Evolutionary conservation across 2,113 vertebrate species (phyloP), one percentile per base, ranked within the genome.

Genomic region (Synodontis membranacea): DNA sequence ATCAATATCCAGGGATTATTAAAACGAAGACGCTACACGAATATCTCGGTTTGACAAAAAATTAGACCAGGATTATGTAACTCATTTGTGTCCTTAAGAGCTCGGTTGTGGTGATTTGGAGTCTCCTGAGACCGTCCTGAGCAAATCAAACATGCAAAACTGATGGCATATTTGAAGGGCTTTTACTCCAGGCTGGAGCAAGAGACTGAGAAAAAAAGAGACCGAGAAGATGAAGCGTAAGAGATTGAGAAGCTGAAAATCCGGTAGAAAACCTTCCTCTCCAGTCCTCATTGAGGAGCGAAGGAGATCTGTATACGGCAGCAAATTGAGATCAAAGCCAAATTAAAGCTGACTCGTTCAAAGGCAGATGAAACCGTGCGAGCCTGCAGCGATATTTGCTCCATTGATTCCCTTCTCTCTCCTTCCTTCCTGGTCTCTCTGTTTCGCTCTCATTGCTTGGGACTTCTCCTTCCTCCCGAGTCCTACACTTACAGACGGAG

Each of bases 321-420:
- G 94, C 93, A 94, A 95, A 95, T 94, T 94, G 94, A 95, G 95
- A 96, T 94, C 93, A 96, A 96, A 95, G 95, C 88, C 54, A 95
- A 96, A 95, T 95, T 95, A 95, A 94, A 96, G 94, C 95, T 94
- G 95, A 95, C 94, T 93, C 92, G 92, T 95, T 95, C 94, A 95
- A 95, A 95, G 93, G 92, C 83, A 93, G 94, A 95, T 94, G 94
- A 94, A 95, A 94, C 94, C 94, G 93, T 91, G 91, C 93, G 91
- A 93, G 94, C 94, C 94, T 91, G 91, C 92, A 95, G 94, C 94
- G 70, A 94, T 93, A 92, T 94, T 93, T 94, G 93, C 92, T 92
- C 93, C 93, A 95, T 95, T 95, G 94, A 95, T 95, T 95, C 93
- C 93, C 92, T 93, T 91, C 93, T 92, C 92, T 93, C 92, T 64